Evolutionary conservation across 1,140 invertebrate species (phyloP).

Genomic region (Scaptomyza graminum): DNA sequence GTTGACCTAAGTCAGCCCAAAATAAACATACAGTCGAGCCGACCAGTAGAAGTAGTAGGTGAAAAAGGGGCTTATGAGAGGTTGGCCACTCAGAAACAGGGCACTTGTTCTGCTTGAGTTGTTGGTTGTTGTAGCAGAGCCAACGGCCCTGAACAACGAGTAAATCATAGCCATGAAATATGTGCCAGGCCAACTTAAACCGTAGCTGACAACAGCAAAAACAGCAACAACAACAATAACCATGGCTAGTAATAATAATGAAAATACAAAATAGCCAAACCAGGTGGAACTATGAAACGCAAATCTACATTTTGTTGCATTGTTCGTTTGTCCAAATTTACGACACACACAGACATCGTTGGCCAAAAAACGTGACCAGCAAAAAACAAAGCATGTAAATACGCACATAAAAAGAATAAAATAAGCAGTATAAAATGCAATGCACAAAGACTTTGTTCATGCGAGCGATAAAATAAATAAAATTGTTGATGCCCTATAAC

Average conservation of each 20-base stretch:
- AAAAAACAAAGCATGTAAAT: slow-evolving; percentile 15
- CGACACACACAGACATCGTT: slow-evolving; percentile 36
- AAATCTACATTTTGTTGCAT: slow-evolving; percentile 49
- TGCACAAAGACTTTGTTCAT: slow-evolving; percentile 64
- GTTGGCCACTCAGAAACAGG: slow-evolving; percentile 57
- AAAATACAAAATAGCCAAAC: slow-evolving; percentile 68
- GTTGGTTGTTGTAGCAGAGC: slow-evolving; percentile 34
- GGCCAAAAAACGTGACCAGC: slow-evolving; percentile 61
- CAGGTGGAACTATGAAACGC: slow-evolving; percentile 50
- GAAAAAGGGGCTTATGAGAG: slow-evolving; percentile 15
- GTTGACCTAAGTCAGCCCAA: slow-evolving; percentile 73
- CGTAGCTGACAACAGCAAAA: slow-evolving; percentile 31
- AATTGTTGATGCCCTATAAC: slow-evolving; percentile 40
- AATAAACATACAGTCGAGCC: slow-evolving; percentile 65
- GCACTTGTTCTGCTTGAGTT: slow-evolving; percentile 77
- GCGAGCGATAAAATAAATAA: slow-evolving; percentile 75
- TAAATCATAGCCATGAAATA: slow-evolving; percentile 82
- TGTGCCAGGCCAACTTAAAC: slow-evolving; percentile 61
- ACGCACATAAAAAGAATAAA: slow-evolving; percentile 11
- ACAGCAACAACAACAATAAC: slow-evolving; percentile 22
- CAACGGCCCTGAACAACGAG: slow-evolving; percentile 78
- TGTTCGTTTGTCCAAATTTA: slow-evolving; percentile 70
- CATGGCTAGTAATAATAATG: slow-evolving; percentile 70
- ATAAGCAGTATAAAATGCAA: slow-evolving; percentile 64
- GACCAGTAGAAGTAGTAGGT: slow-evolving; percentile 4